Evolutionary conservation across 2,797 vertebrate species (phyloP).

Genomic region (Artibeus jamaicensis): DNA sequence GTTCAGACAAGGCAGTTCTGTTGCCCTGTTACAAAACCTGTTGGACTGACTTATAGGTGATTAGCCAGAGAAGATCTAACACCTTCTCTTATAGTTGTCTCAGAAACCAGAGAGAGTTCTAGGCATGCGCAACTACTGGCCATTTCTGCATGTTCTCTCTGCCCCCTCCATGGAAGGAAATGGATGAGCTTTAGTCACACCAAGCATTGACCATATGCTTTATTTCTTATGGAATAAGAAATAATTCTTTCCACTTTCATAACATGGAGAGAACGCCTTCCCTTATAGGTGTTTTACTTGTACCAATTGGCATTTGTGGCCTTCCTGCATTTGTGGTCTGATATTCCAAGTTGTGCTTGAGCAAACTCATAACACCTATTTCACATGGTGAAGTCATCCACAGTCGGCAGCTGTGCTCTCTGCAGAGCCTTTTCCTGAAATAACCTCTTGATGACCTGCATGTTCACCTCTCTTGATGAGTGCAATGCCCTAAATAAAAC

Average conservation of each 20-base stretch:
- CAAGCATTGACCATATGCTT: background rate
- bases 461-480: slow-evolving; percentile 6
- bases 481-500: slow-evolving; percentile 1
- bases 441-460: slow-evolving; percentile 18
- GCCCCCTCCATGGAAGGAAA: background rate
- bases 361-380: slow-evolving; percentile 41
- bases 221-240: background rate
- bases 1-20: background rate
- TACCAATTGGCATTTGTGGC: background rate
- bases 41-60: background rate
- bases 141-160: background rate
- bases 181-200: background rate
- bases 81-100: background rate
- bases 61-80: background rate
- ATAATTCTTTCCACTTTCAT: background rate
- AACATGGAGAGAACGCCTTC: background rate
- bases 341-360: slow-evolving; percentile 14
- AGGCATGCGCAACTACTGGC: background rate
- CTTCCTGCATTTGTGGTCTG: slow-evolving; percentile 35
- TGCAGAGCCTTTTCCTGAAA: slow-evolving; percentile 33
- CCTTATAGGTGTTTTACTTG: background rate
- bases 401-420: background rate
- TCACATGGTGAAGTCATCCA: background rate
- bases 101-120: background rate
- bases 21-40: background rate